Conservation (phyloP, 2,888 invertebrate species). For the Stenoptilia bipunctidactyla region DNA sequence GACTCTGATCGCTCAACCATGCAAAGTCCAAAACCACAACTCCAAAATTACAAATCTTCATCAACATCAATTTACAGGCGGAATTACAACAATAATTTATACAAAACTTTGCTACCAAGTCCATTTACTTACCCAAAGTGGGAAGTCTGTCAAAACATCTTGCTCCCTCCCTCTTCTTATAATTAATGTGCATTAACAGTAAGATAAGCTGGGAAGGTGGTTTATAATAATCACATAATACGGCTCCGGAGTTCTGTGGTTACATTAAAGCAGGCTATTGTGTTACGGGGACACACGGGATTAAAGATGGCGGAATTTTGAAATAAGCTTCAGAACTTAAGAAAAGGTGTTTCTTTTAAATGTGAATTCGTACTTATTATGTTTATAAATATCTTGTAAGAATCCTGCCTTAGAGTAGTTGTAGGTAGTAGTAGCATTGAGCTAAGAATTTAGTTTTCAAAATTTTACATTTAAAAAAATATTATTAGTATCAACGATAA, state of each 20-base stretch:
- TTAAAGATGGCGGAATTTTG: too few species aligned
- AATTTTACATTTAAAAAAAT: too few species aligned
- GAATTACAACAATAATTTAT: conserved; percentile 17
- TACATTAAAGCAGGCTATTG: conserved; percentile 32
- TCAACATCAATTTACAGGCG: too few species aligned
- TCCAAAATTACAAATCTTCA: conserved; percentile 4
- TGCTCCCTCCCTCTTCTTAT: conserved; percentile 28
- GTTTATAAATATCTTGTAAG: too few species aligned
- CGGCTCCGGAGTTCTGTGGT: conserved; percentile 34
- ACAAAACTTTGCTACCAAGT: conserved; percentile 19
- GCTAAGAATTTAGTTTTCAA: too few species aligned
- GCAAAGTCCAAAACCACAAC: conserved; percentile 2
- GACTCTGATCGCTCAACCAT: neutral
- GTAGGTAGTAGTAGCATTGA: too few species aligned
- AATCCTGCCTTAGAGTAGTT: too few species aligned
- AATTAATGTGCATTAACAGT: conserved; percentile 59
- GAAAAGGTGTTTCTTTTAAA: too few species aligned
- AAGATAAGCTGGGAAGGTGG: conserved; percentile 35
- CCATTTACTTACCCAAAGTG: conserved; percentile 31
- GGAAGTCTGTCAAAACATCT: conserved; percentile 46
- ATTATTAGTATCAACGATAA: too few species aligned
- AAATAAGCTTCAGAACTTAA: too few species aligned
- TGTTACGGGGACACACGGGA: conserved; percentile 35
- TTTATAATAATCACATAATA: conserved; percentile 45
- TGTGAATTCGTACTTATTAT: too few species aligned